phyloP scores from a whole-genome alignment of 2,888 invertebrate genomes.

The Oxytorus armatus region DNA sequence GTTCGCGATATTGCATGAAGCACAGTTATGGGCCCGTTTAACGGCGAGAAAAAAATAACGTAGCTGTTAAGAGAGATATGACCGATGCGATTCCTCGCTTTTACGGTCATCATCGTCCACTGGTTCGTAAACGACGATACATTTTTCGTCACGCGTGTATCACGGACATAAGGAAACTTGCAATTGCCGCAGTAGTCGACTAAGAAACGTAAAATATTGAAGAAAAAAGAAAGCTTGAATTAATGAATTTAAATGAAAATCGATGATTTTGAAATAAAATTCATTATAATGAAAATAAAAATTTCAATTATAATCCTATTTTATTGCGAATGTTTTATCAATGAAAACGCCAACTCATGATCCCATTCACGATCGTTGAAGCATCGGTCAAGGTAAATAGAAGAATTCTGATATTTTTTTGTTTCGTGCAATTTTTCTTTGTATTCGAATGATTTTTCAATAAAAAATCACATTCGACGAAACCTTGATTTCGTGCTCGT shows the following conservation, averaged over 20 bases:
- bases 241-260: neutral
- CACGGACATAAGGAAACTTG: conserved; percentile 8
- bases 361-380: too few species aligned
- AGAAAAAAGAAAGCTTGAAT: neutral
- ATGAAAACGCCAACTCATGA: too few species aligned
- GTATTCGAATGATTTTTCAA: too few species aligned
- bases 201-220: neutral
- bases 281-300: too few species aligned
- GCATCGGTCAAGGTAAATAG: too few species aligned
- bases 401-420: too few species aligned
- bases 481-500: too few species aligned
- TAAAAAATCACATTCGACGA: too few species aligned
- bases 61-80: conserved; percentile 20
- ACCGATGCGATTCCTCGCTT: conserved; percentile 36
- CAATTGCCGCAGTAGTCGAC: neutral
- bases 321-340: too few species aligned
- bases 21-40: neutral
- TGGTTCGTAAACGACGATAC: conserved; percentile 36
- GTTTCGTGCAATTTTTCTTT: too few species aligned
- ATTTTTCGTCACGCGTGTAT: conserved; percentile 26
- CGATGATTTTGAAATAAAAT: too few species aligned
- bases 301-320: too few species aligned
- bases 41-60: conserved; percentile 8
- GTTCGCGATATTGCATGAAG: conserved; percentile 6
- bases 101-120: conserved; percentile 31